Percentiles rank a stretch among this genome's conserved stretches.
Conservation (phyloP, 2,113 vertebrate genomes). For the Ictalurus punctatus region DNA sequence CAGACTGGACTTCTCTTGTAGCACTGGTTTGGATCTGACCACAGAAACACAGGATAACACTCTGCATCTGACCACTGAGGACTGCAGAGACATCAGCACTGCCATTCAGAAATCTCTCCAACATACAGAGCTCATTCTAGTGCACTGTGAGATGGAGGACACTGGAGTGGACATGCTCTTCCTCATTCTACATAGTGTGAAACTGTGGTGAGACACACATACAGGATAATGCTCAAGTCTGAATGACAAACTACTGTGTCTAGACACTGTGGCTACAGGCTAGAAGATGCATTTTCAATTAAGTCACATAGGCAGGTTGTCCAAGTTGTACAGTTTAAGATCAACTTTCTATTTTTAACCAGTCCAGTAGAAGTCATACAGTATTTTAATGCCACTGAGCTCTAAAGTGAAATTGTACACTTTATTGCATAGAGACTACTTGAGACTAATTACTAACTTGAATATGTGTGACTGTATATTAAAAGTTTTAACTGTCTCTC, state of each 20-base stretch:
- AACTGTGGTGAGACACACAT: conserved; percentile 47
- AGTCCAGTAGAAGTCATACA: too few relatives aligned
- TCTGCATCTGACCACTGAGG: conserved; percentile 30
- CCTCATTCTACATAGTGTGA: conserved; percentile 27
- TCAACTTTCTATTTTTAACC: too few relatives aligned
- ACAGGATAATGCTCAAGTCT: too few relatives aligned
- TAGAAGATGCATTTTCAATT: too few relatives aligned
- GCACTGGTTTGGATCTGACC: conserved; percentile 44
- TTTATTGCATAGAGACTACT: too few relatives aligned
- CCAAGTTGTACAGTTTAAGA: too few relatives aligned
- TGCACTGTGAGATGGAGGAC: conserved; percentile 49
- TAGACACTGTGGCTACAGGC: not conserved
- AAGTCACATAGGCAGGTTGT: too few relatives aligned
- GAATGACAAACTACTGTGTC: not conserved
- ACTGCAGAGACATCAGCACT: conserved; percentile 40
- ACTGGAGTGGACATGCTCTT: conserved; percentile 49
- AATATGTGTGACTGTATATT: too few relatives aligned
- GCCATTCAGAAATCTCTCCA: conserved; percentile 34
- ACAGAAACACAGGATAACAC: not conserved
- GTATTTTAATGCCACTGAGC: too few relatives aligned
- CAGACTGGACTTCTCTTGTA: conserved; percentile 56
- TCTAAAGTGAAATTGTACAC: too few relatives aligned
- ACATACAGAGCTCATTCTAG: conserved; percentile 44
- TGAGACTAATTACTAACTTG: too few relatives aligned
- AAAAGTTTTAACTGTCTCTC: not conserved